Evolutionary conservation across 2,797 vertebrate species (phyloP), one percentile per base, ranked within the genome.

Genomic region (Limnodromus scolopaceus): DNA sequence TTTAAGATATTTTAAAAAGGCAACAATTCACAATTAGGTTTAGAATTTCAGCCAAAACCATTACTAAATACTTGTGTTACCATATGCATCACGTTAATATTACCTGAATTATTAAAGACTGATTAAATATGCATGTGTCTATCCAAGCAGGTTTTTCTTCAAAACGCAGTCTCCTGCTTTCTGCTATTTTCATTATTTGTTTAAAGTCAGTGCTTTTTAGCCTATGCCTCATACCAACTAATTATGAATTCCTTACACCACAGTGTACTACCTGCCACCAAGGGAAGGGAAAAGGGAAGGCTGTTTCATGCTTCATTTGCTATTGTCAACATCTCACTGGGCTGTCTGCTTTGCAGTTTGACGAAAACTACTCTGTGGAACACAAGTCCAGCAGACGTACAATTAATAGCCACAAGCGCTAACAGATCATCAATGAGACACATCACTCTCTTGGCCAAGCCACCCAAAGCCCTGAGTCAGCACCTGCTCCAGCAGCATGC

Each of bases 131-230:
- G 66, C 38, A 93, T 84, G 78, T 85, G 30, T 72, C 79, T 91
- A 82, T 76, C 69, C 76, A 93, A 92, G 79, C 72, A 92, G 69
- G n/a, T 91, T 95, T 91, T 57, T 72, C 61, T 72, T 88, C 65
- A 89, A 86, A 81, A 97, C 1, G 8, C 69, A 86, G 15, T 84
- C 72, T 81, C 61, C 53, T 63, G 36, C 91, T 93, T 93, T 78
- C 82, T 79, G 63, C 82, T 93, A 27, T 65, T 84, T 96, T 83
- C 79, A 94, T 19, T 92, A 96, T 96, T 96, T 95, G 91, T 41
- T 91, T 81, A 61, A 91, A 94, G 69, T 43, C 13, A 5, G 41
- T 49, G 79, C 41, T 66, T 71, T 86, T 94, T 58, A 82, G 41
- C 63, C 70, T 61, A 20, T 66, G 72, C 45, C 28, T 80, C 45